Evolutionary conservation across 2,113 vertebrate genomes (phyloP).

Genomic region (Crotophaga sulcirostris): DNA sequence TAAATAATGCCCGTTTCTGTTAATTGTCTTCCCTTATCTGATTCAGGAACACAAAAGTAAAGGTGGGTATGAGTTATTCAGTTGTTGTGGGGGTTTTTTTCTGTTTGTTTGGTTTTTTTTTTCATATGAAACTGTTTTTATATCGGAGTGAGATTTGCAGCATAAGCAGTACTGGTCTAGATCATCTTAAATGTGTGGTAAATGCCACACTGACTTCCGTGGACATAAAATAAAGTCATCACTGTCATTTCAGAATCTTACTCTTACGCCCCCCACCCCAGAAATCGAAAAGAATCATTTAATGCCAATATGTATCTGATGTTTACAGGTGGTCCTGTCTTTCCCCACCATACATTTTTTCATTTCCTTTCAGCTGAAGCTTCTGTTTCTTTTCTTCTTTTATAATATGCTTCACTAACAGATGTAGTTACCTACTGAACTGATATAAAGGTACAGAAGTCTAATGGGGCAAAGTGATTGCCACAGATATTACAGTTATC

Average conservation of each 20-base stretch:
- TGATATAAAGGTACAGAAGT: conserved; percentile 7
- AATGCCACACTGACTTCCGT: neutral
- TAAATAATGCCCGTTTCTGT: neutral
- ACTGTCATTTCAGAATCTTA: neutral
- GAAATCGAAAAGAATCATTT: neutral
- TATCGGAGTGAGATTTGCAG: neutral
- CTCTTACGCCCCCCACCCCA: too few species aligned
- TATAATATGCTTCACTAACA: conserved; percentile 37
- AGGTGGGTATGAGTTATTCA: neutral
- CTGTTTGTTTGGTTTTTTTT: neutral
- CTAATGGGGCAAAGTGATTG: neutral
- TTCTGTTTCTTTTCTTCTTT: conserved; percentile 13
- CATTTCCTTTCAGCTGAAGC: neutral
- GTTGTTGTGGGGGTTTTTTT: neutral
- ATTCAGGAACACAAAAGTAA: neutral
- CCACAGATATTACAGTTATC: neutral
- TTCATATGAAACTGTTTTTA: neutral
- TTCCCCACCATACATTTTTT: neutral
- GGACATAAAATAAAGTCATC: neutral
- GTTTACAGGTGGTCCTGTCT: neutral
- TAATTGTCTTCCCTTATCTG: neutral
- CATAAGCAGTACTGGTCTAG: neutral
- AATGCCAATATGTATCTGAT: neutral
- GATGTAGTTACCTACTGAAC: neutral
- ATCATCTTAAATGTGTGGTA: neutral